A percentile compares a stretch with the other conserved stretches of the same genome.
phyloP scores from a whole-genome alignment of 2,888 invertebrate species.

The Melikaiella ostensackeni region DNA sequence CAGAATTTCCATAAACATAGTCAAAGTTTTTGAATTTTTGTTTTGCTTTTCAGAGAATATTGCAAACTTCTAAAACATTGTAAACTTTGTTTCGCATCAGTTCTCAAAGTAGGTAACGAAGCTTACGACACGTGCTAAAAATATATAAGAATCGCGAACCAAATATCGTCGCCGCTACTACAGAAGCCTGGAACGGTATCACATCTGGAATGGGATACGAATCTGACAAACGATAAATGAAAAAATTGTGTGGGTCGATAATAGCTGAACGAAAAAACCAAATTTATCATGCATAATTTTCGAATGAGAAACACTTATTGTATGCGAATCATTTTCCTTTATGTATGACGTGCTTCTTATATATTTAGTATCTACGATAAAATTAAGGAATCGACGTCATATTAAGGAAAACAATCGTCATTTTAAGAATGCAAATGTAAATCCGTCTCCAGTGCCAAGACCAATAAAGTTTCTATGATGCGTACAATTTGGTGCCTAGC shows the following conservation, averaged over 20 bases:
- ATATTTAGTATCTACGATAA: neutral
- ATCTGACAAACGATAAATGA: constrained; percentile 11
- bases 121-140: constrained; percentile 27
- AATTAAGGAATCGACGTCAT: neutral
- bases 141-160: constrained; percentile 30
- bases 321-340: constrained; percentile 1
- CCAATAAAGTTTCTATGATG: neutral
- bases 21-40: neutral
- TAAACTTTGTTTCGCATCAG: constrained; percentile 19
- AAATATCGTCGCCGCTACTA: constrained; percentile 7
- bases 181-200: constrained; percentile 21
- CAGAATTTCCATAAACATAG: neutral
- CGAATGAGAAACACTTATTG: constrained; percentile 11
- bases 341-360: neutral
- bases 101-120: constrained; percentile 12
- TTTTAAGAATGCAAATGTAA: neutral
- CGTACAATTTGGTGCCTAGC: neutral
- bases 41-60: neutral
- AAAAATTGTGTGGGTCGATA: constrained; percentile 9
- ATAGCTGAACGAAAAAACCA: neutral
- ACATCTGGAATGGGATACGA: constrained; percentile 20
- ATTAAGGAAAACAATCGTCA: neutral
- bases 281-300: constrained; percentile 20
- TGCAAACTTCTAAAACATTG: neutral
- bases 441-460: neutral